Base-by-base conservation (phyloP, 2,888 invertebrate species). In the Stomorhina lunata region DNA sequence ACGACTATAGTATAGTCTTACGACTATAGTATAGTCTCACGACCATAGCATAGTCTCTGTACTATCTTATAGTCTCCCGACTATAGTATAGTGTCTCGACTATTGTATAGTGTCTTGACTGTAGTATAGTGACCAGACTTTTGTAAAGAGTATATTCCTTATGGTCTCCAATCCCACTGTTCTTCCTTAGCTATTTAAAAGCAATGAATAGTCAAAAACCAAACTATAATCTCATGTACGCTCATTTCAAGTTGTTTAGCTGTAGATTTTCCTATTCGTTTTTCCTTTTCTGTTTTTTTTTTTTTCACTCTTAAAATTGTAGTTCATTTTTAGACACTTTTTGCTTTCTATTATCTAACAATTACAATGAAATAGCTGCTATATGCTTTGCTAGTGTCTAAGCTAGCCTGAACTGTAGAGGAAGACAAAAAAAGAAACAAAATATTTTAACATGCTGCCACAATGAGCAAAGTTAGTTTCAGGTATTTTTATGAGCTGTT, bases 401-500 rank as follows among this genome's bases (percentile, higher is more conserved):
- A n/a, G 17, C 17, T 20, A 0, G 20, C 22, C 12, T 20, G 9
- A 20, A 12, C 12, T 25, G 50, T n/a, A 22, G 12, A 1, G 2
- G 37, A 7, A 59, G 34, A 15, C 15, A 2, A 15, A 22, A 32
- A 57, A 5, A 2, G n/a, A n/a, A 50, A 29, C 50, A 66, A 57
- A 77, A 45, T 27, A 55, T 50, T 79, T 57, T 48, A 65, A 40
- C 48, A 57, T 57, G 57, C 48, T 59, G 72, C 59, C 65, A 27
- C 40, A 29, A 57, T 50, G 32, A 71, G 59, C 75, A 50, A 66
- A 82, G 66, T 66, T 53, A 71, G 63, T 79, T 75, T 75, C 57
- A 79, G 66, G 69, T 75, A 79, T 75, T 79, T 81, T 82, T 79
- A 72, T 76, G 59, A 79, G 61, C 75, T 82, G 75, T 82, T 82